Percentiles rank a stretch among this genome's conserved stretches.
These are phyloP conservation scores for Uria aalge DNA, from an alignment of 2,113 vertebrate genomes.

Conservation along the genomic window DNA sequence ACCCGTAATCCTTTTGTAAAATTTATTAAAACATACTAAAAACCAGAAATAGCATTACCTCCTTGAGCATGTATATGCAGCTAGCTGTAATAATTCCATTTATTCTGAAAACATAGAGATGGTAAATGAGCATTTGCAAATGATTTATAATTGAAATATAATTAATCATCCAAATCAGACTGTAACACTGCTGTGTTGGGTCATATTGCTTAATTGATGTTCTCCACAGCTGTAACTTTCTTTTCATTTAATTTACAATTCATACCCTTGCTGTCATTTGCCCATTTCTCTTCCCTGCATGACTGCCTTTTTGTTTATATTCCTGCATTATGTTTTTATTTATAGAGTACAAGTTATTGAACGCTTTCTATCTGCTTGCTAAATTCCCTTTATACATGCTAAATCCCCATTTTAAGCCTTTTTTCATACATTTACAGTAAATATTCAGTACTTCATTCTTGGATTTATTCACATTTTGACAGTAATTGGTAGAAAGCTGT, in stretches of 20 bases:
- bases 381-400: slow-evolving; percentile 30
- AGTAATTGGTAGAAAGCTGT: slow-evolving; percentile 68
- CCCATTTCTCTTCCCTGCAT: slow-evolving; percentile 50
- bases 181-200: neutral
- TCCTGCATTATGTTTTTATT: slow-evolving; percentile 56
- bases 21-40: neutral
- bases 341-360: slow-evolving; percentile 48
- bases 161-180: slow-evolving; percentile 7
- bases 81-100: neutral
- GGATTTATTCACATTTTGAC: slow-evolving; percentile 68
- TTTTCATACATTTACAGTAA: slow-evolving; percentile 59
- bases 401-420: slow-evolving; percentile 43
- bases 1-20: neutral
- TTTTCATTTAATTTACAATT: slow-evolving; percentile 51
- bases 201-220: slow-evolving; percentile 44
- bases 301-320: slow-evolving; percentile 49
- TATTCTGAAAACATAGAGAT: neutral
- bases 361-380: slow-evolving; percentile 32
- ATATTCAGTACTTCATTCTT: slow-evolving; percentile 61
- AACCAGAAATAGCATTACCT: neutral
- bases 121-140: neutral
- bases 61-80: neutral
- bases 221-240: slow-evolving; percentile 43
- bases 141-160: slow-evolving; percentile 34
- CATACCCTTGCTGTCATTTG: slow-evolving; percentile 36